These are phyloP conservation scores for Acanthis flammea DNA, from an alignment of 2,797 vertebrate genomes.

Conservation along the genomic window DNA sequence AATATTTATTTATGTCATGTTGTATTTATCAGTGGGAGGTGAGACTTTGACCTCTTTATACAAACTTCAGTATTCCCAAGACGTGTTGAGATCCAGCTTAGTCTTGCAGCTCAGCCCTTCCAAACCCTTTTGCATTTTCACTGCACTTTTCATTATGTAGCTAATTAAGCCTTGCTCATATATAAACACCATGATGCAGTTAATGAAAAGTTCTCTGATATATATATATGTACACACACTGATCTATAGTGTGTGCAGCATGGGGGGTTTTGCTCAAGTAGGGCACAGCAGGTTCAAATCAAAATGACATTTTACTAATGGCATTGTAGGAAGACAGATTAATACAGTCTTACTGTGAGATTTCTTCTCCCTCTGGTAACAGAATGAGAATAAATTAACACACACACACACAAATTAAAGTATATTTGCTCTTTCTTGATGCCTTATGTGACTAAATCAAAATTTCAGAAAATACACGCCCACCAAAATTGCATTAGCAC, in stretches of 20 bases:
- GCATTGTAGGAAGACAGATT: not conserved
- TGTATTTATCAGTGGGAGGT: not conserved
- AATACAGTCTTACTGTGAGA: not conserved
- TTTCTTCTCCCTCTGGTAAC: not conserved
- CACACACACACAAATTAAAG: not conserved
- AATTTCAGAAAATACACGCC: not conserved
- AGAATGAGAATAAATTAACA: not conserved
- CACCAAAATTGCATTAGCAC: not conserved
- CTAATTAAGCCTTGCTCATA: not conserved
- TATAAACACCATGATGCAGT: not conserved
- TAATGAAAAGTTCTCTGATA: not conserved
- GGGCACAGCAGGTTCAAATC: not conserved
- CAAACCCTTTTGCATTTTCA: not conserved
- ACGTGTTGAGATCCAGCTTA: not conserved
- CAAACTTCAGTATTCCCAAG: not conserved
- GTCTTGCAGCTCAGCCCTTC: not conserved
- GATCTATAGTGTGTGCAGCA: not conserved
- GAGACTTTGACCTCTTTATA: not conserved
- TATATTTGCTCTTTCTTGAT: not conserved
- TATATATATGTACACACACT: not conserved
- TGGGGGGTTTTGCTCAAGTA: not conserved
- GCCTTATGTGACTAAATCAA: not conserved
- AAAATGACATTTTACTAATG: conserved; percentile 4
- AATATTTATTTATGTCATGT: not conserved
- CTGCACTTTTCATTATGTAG: not conserved